phyloP scores from a whole-genome alignment of 2,113 vertebrate genomes.

The Chionomys nivalis region DNA sequence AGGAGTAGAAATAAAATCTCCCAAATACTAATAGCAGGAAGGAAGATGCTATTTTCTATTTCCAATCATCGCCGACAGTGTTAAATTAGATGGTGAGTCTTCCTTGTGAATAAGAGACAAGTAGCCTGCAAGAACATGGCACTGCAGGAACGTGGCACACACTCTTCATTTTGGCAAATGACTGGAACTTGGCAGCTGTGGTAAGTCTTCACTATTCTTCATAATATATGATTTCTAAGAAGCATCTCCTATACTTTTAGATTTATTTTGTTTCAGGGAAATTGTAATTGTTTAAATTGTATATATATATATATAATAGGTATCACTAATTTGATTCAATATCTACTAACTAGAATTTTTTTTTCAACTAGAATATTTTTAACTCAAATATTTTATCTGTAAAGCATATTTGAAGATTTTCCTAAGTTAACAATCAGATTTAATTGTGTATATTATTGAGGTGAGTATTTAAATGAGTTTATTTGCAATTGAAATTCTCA shows the following conservation, averaged over 20 bases:
- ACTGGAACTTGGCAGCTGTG: constrained; percentile 85
- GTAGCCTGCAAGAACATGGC: constrained; percentile 86
- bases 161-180: constrained; percentile 84
- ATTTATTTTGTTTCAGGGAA: constrained; percentile 56
- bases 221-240: constrained; percentile 70
- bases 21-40: constrained; percentile 31
- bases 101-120: constrained; percentile 86
- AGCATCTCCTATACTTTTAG: not conserved
- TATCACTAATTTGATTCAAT: constrained; percentile 55
- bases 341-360: not conserved
- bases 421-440: constrained; percentile 16
- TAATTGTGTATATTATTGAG: not conserved
- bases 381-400: constrained; percentile 5
- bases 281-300: constrained; percentile 51
- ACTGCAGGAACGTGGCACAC: constrained; percentile 81
- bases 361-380: not conserved
- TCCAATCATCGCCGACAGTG: constrained; percentile 83
- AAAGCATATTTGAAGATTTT: not conserved
- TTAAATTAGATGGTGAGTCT: constrained; percentile 85
- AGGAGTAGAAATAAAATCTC: constrained; percentile 79
- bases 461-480: constrained; percentile 23
- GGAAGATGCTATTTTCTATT: constrained; percentile 82
- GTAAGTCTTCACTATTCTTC: constrained; percentile 89
- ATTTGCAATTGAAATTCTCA: constrained; percentile 71
- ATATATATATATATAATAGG: constrained; percentile 67